Base-by-base conservation (phyloP, 2,797 vertebrate species). In the Peromyscus eremicus region DNA sequence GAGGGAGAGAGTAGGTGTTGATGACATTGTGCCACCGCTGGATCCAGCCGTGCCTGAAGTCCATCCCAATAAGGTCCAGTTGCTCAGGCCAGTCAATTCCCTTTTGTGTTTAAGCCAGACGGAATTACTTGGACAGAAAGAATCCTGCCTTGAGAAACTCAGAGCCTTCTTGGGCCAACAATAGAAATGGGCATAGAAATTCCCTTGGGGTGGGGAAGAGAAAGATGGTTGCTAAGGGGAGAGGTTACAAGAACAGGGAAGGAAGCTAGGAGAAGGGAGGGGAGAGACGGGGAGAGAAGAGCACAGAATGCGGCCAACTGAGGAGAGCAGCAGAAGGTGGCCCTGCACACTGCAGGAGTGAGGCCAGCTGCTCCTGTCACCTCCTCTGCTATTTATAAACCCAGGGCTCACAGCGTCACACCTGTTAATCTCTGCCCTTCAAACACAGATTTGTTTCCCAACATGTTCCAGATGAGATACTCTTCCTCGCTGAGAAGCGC, bases 391-490 rank as follows among this genome's bases (percentile, higher is more conserved):
- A 94, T 96, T 96, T 94, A 97, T 95, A 94, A 6, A 77, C 75
- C 25, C 32, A 0, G 19, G 91, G 95, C 86, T 91, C 95, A 52
- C 81, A 96, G 49, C 94, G 27, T 84, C 84, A 94, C 68, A 94
- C 95, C 94, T 97, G 90, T 75, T 87, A 52, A 87, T 89, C 70
- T 91, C 95, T 96, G 96, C 75, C 97, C 95, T 97, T 97, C 94
- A 96, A 82, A 86, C 34, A 43, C 32, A 70, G 19, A 93, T 92
- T 90, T 88, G 92, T 95, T 95, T 93, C 43, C 83, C 76, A 90
- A 91, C 87, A 88, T 96, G 75, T 96, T 95, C 43, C 66, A 52
- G 25, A 70, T 49, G 73, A 97, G 94, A 81, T 52, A 37, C 40
- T 34, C 88, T 77, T 88, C 71, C 46, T 84, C 17, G 1, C 86